Evolutionary conservation across 2,113 vertebrate genomes (phyloP).

Genomic region (Panthera tigris): DNA sequence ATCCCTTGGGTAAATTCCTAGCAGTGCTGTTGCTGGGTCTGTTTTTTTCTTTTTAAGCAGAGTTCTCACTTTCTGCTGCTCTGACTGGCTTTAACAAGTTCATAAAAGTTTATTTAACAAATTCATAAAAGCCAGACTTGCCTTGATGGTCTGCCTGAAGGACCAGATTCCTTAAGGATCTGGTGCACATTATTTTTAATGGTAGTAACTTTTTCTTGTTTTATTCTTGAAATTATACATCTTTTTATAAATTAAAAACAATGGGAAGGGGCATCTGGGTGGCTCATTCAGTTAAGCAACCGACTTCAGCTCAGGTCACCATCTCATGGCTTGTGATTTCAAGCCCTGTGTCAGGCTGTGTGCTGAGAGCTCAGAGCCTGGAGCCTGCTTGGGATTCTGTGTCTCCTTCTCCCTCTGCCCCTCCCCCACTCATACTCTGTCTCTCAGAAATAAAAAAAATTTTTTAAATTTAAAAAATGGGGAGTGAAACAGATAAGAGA

Average conservation of each 20-base stretch:
- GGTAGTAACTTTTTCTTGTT: background rate
- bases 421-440: too few species aligned
- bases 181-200: constrained; percentile 20
- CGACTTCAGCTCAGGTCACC: too few species aligned
- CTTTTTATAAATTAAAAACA: background rate
- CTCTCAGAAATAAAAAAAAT: too few species aligned
- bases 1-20: too few species aligned
- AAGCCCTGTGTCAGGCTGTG: too few species aligned
- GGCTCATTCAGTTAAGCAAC: too few species aligned
- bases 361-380: too few species aligned
- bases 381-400: too few species aligned
- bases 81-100: background rate
- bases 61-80: background rate
- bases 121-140: background rate
- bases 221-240: constrained; percentile 17
- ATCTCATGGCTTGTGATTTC: too few species aligned
- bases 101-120: background rate
- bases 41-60: background rate
- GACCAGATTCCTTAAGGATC: background rate
- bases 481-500: background rate
- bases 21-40: too few species aligned
- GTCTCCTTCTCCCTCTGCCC: too few species aligned
- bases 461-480: background rate
- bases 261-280: too few species aligned
- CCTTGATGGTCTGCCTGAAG: background rate